These are phyloP conservation scores for Mirounga angustirostris DNA, from an alignment of 2,113 vertebrate genomes.

Conservation along the genomic window DNA sequence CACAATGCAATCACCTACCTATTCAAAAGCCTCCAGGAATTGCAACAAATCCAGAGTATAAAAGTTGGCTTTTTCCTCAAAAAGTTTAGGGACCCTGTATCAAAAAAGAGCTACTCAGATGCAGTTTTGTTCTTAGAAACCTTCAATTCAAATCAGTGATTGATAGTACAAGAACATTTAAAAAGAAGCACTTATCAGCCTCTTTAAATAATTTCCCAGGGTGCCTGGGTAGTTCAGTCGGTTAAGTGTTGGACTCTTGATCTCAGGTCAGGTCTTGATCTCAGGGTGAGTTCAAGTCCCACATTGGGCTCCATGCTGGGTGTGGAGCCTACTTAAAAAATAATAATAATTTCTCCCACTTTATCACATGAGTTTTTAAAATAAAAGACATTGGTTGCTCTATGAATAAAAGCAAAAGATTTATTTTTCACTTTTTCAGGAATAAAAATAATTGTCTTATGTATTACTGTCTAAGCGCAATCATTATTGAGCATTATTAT, in stretches of 20 bases:
- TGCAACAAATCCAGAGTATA: background rate
- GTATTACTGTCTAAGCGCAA: background rate
- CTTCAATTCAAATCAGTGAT: background rate
- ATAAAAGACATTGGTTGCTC: conserved; percentile 4
- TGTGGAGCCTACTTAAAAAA: background rate
- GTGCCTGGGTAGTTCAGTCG: background rate
- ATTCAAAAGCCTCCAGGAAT: background rate
- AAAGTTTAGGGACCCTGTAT: background rate
- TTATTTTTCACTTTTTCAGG: background rate
- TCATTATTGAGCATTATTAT: background rate
- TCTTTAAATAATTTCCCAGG: conserved; percentile 5
- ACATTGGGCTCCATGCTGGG: background rate
- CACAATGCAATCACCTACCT: background rate
- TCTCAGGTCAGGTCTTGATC: background rate
- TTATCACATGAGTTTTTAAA: conserved; percentile 44
- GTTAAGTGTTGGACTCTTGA: background rate
- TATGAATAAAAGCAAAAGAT: conserved; percentile 47
- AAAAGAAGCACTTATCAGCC: background rate
- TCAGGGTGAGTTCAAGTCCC: background rate
- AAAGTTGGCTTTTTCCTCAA: background rate
- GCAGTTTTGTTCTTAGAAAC: conserved; percentile 48
- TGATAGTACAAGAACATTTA: background rate
- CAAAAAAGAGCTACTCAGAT: conserved; percentile 43
- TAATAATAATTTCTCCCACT: background rate
- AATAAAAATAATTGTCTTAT: background rate